Percentiles rank a stretch among this genome's conserved stretches.
Evolutionary conservation across 1,140 invertebrate species (phyloP).

Genomic region (Trinorchestia longiramus): DNA sequence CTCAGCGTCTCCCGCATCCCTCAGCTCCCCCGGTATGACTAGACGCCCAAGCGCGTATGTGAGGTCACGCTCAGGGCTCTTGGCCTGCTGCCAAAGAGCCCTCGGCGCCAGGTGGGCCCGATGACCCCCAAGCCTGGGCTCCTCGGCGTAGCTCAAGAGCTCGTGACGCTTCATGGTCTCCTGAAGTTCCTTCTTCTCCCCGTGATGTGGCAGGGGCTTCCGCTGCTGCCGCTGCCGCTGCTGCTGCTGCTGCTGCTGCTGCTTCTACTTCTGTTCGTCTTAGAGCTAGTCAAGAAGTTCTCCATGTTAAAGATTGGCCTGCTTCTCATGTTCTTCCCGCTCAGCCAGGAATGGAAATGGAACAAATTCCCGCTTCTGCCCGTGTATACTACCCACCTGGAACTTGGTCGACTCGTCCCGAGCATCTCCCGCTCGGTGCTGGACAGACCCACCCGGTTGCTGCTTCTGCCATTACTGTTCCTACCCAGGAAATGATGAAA

Average conservation of each 20-base stretch:
- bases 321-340: slow-evolving; percentile 56
- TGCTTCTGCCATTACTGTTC: slow-evolving; percentile 55
- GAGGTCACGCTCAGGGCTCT: slow-evolving; percentile 67
- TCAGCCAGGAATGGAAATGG: slow-evolving; percentile 59
- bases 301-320: slow-evolving; percentile 65
- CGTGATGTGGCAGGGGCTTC: neutral
- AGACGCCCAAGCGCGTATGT: slow-evolving; percentile 66
- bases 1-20: slow-evolving; percentile 64
- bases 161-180: slow-evolving; percentile 65
- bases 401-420: slow-evolving; percentile 66
- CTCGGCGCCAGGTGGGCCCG: slow-evolving; percentile 62
- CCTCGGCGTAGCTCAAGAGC: slow-evolving; percentile 59
- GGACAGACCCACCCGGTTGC: slow-evolving; percentile 26
- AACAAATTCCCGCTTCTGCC: slow-evolving; percentile 61
- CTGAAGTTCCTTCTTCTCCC: slow-evolving; percentile 65
- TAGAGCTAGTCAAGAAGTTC: slow-evolving; percentile 65
- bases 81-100: slow-evolving; percentile 66
- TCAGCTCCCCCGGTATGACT: slow-evolving; percentile 66
- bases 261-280: slow-evolving; percentile 62
- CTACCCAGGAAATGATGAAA: slow-evolving; percentile 57
- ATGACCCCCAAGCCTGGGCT: slow-evolving; percentile 63
- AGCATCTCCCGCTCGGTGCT: slow-evolving; percentile 66
- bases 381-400: slow-evolving; percentile 61
- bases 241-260: slow-evolving; percentile 50
- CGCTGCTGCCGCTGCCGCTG: slow-evolving; percentile 12